phyloP scores from a whole-genome alignment of 2,888 invertebrate species.

The Diarsia brunnea region DNA sequence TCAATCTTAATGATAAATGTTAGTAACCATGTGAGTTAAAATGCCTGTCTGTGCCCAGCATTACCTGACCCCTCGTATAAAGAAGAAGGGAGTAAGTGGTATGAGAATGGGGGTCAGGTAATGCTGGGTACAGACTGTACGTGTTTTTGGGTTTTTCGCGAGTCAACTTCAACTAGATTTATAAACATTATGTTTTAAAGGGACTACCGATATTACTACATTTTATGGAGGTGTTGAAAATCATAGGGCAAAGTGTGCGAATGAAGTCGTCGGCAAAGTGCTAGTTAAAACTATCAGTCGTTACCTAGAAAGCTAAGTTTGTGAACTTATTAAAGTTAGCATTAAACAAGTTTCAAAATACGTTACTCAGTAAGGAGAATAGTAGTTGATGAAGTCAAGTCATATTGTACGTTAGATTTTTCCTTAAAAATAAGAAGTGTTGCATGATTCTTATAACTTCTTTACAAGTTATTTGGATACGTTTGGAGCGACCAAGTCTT shows the following conservation, averaged over 20 bases:
- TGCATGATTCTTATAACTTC: neutral
- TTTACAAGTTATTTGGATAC: neutral
- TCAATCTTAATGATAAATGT: no score
- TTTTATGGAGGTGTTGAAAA: neutral
- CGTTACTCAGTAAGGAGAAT: constrained; percentile 9
- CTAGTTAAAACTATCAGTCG: neutral
- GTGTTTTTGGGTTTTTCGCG: neutral
- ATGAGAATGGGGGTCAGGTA: no score
- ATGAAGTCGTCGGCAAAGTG: neutral
- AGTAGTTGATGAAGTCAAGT: constrained; percentile 28
- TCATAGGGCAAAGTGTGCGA: neutral
- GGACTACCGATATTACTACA: neutral
- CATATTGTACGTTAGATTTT: constrained; percentile 11
- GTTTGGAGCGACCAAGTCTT: neutral
- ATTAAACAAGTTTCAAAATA: constrained; percentile 20
- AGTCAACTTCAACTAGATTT: no score
- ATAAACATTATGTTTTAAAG: neutral
- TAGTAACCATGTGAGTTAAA: no score
- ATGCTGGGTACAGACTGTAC: no score
- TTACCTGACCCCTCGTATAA: no score
- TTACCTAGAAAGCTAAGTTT: neutral
- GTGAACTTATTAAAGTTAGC: constrained; percentile 20
- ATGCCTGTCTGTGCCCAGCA: no score
- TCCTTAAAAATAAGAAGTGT: neutral
- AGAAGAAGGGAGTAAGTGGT: no score